Percentiles rank a stretch among this genome's conserved stretches.
Conservation (phyloP, 2,113 vertebrate species). For the Chiloscyllium plagiosum region DNA sequence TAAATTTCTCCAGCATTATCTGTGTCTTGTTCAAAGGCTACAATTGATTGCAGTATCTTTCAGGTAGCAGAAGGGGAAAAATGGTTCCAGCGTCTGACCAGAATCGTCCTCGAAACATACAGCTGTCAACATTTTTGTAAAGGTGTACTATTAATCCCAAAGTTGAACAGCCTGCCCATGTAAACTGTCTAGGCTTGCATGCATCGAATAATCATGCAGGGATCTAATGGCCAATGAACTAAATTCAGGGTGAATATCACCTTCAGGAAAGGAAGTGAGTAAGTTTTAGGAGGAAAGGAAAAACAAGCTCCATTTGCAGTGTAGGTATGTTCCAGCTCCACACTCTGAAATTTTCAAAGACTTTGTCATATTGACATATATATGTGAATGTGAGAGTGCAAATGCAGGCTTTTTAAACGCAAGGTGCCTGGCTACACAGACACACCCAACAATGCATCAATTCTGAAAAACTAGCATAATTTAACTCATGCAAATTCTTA, state of each 20-base stretch:
- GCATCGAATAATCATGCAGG: neutral
- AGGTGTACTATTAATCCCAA: neutral
- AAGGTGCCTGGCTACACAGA: neutral
- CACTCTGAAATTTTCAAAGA: neutral
- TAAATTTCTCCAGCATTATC: too few species aligned
- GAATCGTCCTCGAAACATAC: neutral
- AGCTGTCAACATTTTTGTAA: neutral
- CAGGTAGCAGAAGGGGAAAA: neutral
- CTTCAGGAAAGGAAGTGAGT: neutral
- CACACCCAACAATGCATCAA: neutral
- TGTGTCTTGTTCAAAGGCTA: neutral
- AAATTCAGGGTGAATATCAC: neutral
- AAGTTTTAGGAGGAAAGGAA: neutral
- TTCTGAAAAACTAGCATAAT: neutral
- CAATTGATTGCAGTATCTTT: neutral
- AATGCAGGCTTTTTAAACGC: neutral
- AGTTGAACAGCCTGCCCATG: neutral
- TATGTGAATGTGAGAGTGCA: neutral
- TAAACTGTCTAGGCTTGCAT: neutral
- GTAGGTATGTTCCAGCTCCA: neutral
- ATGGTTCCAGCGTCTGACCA: neutral
- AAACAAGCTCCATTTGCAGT: neutral
- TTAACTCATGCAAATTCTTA: neutral
- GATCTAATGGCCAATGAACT: neutral
- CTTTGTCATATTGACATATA: neutral